These are phyloP conservation scores for Lepidothrix coronata DNA, from an alignment of 2,113 vertebrate species.

Conservation along the genomic window DNA sequence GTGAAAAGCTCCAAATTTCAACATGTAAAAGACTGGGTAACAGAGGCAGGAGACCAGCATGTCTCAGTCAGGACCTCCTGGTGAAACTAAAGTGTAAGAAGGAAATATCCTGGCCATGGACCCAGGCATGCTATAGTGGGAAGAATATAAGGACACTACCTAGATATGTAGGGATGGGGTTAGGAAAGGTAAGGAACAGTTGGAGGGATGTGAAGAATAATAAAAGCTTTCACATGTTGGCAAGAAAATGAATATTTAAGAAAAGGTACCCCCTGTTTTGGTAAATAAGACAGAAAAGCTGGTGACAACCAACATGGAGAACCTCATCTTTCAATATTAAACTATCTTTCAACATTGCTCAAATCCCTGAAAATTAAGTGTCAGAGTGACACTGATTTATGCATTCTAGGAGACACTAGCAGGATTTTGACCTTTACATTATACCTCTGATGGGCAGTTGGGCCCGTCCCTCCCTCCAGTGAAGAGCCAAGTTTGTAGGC, in stretches of 20 bases:
- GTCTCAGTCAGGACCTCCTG: not conserved
- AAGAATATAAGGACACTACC: not conserved
- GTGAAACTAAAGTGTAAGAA: not conserved
- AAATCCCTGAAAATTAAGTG: not conserved
- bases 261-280: not conserved
- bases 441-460: no score
- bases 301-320: accelerated
- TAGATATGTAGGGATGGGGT: not conserved
- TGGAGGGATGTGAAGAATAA: not conserved
- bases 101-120: not conserved
- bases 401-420: no score
- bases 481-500: no score
- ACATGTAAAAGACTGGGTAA: not conserved
- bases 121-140: not conserved
- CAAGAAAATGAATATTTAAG: not conserved
- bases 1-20: accelerated
- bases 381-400: no score
- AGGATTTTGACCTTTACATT: no score
- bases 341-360: not conserved
- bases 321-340: not conserved
- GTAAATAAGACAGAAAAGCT: not conserved
- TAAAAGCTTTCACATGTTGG: not conserved
- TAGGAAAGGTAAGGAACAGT: not conserved
- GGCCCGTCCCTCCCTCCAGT: no score
- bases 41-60: not conserved